phyloP scores from a whole-genome alignment of 2,113 vertebrate species.

The Rhizomys pruinosus region DNA sequence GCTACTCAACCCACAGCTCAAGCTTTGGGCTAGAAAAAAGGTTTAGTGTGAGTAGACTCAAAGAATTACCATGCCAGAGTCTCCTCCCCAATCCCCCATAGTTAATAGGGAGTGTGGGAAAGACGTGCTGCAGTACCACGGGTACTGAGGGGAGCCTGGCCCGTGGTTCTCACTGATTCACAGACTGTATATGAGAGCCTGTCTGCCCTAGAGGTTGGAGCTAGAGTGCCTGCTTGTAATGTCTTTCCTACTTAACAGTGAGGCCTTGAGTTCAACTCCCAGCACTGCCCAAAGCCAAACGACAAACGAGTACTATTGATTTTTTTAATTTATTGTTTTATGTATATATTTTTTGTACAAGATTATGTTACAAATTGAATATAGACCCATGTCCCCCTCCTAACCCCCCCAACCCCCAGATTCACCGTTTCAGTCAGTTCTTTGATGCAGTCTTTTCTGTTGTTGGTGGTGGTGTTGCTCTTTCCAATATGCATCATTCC shows the following conservation, averaged over 20 bases:
- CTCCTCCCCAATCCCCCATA: no score
- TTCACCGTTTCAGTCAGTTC: no score
- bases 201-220: not conserved
- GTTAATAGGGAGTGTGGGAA: not conserved
- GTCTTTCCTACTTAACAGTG: not conserved
- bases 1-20: not conserved
- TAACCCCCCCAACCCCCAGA: no score
- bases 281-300: not conserved
- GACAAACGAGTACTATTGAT: no score
- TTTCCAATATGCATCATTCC: no score
- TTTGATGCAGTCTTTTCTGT: no score
- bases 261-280: not conserved
- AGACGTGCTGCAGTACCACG: rapidly evolving
- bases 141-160: rapidly evolving
- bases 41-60: not conserved
- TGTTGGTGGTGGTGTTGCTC: no score
- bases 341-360: no score
- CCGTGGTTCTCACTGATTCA: rapidly evolving
- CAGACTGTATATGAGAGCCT: not conserved
- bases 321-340: no score
- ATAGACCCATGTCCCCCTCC: no score
- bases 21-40: not conserved
- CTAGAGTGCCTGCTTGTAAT: not conserved
- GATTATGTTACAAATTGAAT: no score
- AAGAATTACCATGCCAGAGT: not conserved